Conservation (phyloP, 2,113 vertebrate species). For the Aphyosemion australe region DNA sequence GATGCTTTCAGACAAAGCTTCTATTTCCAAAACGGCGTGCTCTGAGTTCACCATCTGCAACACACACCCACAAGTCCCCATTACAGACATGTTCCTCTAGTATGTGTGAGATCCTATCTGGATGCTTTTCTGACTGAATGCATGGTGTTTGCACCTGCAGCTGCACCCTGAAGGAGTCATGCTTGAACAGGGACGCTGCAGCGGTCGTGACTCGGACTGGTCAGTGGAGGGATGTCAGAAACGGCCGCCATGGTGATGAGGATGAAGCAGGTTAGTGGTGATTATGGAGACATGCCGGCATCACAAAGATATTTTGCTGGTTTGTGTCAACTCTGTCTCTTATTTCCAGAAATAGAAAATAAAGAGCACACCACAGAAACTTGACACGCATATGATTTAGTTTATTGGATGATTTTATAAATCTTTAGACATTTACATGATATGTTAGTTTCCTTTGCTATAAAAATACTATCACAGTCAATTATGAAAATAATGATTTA, state of each 20-base stretch:
- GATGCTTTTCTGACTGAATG: background rate
- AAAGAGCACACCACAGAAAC: background rate
- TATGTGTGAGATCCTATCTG: background rate
- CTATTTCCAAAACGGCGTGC: slow-evolving; percentile 87
- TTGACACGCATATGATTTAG: slow-evolving; percentile 47
- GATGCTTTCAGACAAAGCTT: slow-evolving; percentile 91
- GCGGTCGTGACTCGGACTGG: slow-evolving; percentile 14
- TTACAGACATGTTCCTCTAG: background rate
- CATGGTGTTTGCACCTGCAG: slow-evolving; percentile 17
- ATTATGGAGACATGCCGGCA: slow-evolving; percentile 33
- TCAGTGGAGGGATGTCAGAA: slow-evolving; percentile 8
- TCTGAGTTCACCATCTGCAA: slow-evolving; percentile 90
- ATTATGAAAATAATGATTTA: slow-evolving; percentile 74
- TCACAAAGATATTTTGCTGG: background rate
- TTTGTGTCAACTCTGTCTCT: background rate
- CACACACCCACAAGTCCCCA: slow-evolving; percentile 21
- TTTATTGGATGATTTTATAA: slow-evolving; percentile 69
- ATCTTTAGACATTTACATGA: slow-evolving; percentile 57
- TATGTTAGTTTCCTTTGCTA: slow-evolving; percentile 53
- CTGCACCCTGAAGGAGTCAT: slow-evolving; percentile 22
- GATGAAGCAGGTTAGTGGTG: slow-evolving; percentile 54
- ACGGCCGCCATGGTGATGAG: slow-evolving; percentile 18
- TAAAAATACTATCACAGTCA: slow-evolving; percentile 75
- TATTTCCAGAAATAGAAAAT: background rate
- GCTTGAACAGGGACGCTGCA: slow-evolving; percentile 29